These are phyloP conservation scores for Stichopus horrens DNA, from an alignment of 53 echinoderm and acorn worm genomes.

Conservation along the genomic window DNA sequence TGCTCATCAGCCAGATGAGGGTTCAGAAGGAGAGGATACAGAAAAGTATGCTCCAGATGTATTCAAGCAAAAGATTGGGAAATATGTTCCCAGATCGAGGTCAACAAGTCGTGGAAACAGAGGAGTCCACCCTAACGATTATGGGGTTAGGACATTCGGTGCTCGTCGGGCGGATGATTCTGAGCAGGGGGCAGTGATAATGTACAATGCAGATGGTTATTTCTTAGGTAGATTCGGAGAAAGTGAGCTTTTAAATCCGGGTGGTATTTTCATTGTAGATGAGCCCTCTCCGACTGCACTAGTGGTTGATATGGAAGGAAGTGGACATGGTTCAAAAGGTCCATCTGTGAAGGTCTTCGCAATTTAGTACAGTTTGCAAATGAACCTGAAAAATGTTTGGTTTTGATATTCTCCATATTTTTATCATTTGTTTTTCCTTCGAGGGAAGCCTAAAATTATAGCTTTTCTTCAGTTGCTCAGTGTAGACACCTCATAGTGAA, in stretches of 20 bases:
- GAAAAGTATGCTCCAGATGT: too few species aligned
- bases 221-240: constrained; percentile 36
- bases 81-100: background rate
- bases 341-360: constrained; percentile 17
- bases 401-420: too few species aligned
- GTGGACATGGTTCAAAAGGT: constrained; percentile 22
- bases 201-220: constrained; percentile 41
- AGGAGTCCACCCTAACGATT: background rate
- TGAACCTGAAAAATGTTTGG: too few species aligned
- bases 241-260: constrained; percentile 14
- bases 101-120: background rate
- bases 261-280: constrained; percentile 20
- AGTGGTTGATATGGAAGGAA: constrained; percentile 16
- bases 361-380: background rate
- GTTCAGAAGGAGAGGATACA: too few species aligned
- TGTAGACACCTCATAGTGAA: too few species aligned
- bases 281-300: constrained; percentile 35
- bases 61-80: background rate
- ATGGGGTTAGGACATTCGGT: background rate
- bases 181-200: constrained; percentile 23
- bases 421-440: too few species aligned
- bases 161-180: background rate
- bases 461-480: too few species aligned
- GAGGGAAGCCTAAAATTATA: too few species aligned
- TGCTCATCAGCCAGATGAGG: too few species aligned